Base-by-base conservation (phyloP, 2,797 vertebrate species). In the Urophycis tenuis region DNA sequence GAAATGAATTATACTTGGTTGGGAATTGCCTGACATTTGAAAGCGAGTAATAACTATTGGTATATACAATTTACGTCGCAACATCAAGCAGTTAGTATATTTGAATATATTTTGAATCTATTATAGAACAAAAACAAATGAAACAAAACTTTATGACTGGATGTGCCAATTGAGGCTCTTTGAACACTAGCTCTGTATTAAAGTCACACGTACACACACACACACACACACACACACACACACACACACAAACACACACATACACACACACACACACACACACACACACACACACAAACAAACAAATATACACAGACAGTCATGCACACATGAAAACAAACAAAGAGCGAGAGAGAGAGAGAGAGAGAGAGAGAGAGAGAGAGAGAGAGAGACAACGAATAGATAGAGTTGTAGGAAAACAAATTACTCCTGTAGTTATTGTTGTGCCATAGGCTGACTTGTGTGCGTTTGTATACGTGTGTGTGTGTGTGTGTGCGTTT, bases 11-110 rank as follows among this genome's bases (percentile, higher is more conserved):
- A 67, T 29, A 25, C n/a, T 29, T 67, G 60, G 60, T n/a, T 67
- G 25, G 25, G 60, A 67, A 67, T 29, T 67, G 60, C 60, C 25
- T 67, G 60, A 29, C 53, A 60, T 67, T 67, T 67, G 60, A 67
- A 67, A 69, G 74, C 36, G 33, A 19, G 33, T 11, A 14, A 75
- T 67, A 75, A 36, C 60, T 75, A 67, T 60, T 30, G 67, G 49
- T 22, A 69, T 36, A 60, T 69, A 36, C 19, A 75, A n/a, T 29
- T 75, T 14, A 33, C 29, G 53, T 35, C 3, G 32, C 31, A 35
- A 74, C 39, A 64, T 12, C n/a, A 34, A 19, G 67, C 25, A 25
- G n/a, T 67, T 25, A 67, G 60, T 67, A 67, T 67, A 67, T 25
- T 67, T 67, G 60, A 25, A 67, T 29, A 67, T 67, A 67, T 67